These are phyloP conservation scores for Sebastes ruberrimus DNA, from an alignment of 2,797 vertebrate genomes.

Conservation along the genomic window DNA sequence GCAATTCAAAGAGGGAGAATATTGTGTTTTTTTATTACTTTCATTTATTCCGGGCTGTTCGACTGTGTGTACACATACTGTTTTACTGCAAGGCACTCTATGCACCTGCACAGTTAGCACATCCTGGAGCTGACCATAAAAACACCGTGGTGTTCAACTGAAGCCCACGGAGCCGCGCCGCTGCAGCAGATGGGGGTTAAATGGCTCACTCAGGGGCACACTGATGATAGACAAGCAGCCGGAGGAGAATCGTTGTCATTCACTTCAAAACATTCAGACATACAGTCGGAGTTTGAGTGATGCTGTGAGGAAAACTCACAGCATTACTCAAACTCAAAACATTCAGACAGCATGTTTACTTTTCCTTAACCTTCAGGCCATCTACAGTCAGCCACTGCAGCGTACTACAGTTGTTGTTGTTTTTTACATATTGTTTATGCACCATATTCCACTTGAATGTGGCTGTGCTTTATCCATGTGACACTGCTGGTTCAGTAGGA, in stretches of 20 bases:
- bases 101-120: background rate
- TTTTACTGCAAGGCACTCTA: background rate
- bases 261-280: background rate
- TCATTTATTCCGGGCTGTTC: conserved; percentile 1
- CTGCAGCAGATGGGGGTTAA: conserved; percentile 35
- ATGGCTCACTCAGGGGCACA: conserved; percentile 22
- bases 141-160: conserved; percentile 12
- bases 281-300: too few relatives aligned
- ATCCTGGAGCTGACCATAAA: conserved; percentile 17
- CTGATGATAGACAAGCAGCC: conserved; percentile 22
- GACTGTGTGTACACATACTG: background rate
- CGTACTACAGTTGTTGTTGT: background rate
- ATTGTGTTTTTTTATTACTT: background rate
- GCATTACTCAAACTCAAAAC: background rate
- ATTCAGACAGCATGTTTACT: background rate
- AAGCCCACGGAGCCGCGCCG: conserved; percentile 3
- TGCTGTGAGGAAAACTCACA: background rate
- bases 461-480: background rate
- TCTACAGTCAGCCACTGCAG: background rate
- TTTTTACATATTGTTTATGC: background rate
- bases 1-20: background rate
- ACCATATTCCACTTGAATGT: background rate
- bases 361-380: background rate
- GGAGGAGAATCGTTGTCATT: conserved; percentile 11
- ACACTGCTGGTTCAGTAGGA: background rate